Evolutionary conservation across 1,140 invertebrate genomes (phyloP).

Genomic region (Polyergus mexicanus): DNA sequence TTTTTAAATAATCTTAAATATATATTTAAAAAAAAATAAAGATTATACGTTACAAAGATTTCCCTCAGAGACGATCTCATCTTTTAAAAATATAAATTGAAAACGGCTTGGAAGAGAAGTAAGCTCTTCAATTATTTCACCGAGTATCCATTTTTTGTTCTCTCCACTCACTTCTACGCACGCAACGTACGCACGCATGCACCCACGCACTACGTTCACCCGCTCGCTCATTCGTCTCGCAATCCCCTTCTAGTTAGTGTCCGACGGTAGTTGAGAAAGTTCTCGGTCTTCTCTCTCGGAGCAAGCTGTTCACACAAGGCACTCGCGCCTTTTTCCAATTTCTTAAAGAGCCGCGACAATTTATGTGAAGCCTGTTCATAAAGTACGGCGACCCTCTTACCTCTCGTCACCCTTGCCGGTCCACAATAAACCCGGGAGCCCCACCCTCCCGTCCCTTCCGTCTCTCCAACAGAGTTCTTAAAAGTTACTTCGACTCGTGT

Average conservation of each 20-base stretch:
- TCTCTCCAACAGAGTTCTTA: constrained; percentile 80
- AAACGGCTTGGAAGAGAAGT: not conserved
- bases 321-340: constrained; percentile 85
- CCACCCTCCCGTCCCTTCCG: constrained; percentile 48
- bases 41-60: not conserved
- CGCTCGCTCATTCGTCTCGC: constrained; percentile 37
- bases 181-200: constrained; percentile 11
- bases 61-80: not conserved
- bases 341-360: constrained; percentile 87
- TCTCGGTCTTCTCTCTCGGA: constrained; percentile 84
- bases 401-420: constrained; percentile 26
- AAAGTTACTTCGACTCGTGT: constrained; percentile 83
- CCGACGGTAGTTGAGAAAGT: constrained; percentile 83
- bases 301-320: constrained; percentile 84
- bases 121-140: constrained; percentile 32
- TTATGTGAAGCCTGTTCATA: constrained; percentile 87
- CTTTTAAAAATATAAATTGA: not conserved
- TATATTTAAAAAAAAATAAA: not conserved
- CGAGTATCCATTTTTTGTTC: constrained; percentile 3
- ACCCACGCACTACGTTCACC: constrained; percentile 35
- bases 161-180: not conserved
- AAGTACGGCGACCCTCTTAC: constrained; percentile 81
- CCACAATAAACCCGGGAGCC: constrained; percentile 48
- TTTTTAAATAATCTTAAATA: not conserved
- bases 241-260: constrained; percentile 56